These are phyloP conservation scores for Dolichallabes microphthalmus DNA, from an alignment of 2,113 vertebrate genomes.

Conservation along the genomic window DNA sequence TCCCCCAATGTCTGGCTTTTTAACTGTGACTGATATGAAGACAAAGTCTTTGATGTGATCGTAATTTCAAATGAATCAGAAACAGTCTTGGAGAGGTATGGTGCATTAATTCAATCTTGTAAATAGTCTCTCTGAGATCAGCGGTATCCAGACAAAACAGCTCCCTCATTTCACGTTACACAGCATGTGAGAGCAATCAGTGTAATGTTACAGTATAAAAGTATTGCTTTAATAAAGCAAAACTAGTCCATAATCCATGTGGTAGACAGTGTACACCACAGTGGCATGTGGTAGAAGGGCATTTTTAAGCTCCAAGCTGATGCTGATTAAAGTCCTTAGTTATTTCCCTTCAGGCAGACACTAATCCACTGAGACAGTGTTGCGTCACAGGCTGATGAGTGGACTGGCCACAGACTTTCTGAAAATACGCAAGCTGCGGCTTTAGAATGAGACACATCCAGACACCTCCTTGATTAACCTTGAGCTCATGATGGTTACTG, in stretches of 20 bases:
- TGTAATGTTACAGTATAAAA: constrained; percentile 13
- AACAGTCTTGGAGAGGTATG: not conserved
- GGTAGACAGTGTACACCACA: constrained; percentile 8
- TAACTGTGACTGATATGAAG: not conserved
- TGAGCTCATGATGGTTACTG: not conserved
- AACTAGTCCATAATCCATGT: constrained; percentile 41
- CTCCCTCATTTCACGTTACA: not conserved
- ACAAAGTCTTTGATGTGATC: constrained; percentile 33
- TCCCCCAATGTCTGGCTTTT: not conserved
- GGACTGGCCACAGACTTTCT: constrained; percentile 11
- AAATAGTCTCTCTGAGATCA: constrained; percentile 28
- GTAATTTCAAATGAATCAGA: constrained; percentile 1
- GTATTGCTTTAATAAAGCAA: constrained; percentile 7
- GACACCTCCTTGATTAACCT: not conserved
- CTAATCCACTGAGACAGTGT: constrained; percentile 5
- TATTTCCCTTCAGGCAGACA: constrained; percentile 8
- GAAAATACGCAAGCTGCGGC: not conserved
- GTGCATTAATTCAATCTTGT: not conserved
- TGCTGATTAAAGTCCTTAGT: constrained; percentile 29
- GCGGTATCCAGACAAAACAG: not conserved
- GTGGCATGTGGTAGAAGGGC: constrained; percentile 4
- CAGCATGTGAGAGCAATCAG: not conserved
- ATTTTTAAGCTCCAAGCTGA: constrained; percentile 26
- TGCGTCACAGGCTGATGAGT: constrained; percentile 13
- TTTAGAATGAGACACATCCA: not conserved